Evolutionary conservation across 2,797 vertebrate genomes (phyloP), one percentile per base, ranked within the genome.

Genomic region (Ficedula albicollis): DNA sequence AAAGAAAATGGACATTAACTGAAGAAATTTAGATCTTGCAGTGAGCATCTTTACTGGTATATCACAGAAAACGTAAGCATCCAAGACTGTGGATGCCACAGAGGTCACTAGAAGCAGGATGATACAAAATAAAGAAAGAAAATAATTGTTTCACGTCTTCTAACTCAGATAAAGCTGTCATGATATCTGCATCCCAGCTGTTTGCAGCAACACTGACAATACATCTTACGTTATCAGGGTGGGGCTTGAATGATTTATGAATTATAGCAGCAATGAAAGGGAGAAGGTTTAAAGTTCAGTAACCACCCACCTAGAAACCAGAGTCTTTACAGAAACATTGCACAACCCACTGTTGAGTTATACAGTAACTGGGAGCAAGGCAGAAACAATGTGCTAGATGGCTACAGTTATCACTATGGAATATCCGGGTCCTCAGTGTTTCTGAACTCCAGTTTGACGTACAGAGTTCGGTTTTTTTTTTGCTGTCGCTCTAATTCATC

Each of bases 221-320:
- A 66, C 52, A 48, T 9, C 38, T 54, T 34, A 51, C 0, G 0
- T 66, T 75, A 74, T 58, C 34, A 58, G 52, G 84, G 93, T 84
- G 77, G 69, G 39, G 62, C 78, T 63, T 64, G 76, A 74, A 84
- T 46, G 66, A 78, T 51, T 89, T 86, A 78, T 86, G 60, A 87
- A 80, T 94, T 86, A 91, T n/a, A 80, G 80, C 74, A 90, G 80
- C 56, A 93, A 82, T 58, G 69, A 94, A 90, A 92, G 12, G 48
- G 32, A 92, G 89, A 77, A 82, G 23, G 97, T 96, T 91, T 94
- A 97, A 97, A 81, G 96, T 96, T 90, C 96, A n/a, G 54, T 41
- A 94, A 95, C 55, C 64, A 84, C 38, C 63, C 2, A 2, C 41
- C 51, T 38, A 73, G 73, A 74, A 83, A 77, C n/a, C 39, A 83